These are phyloP conservation scores for Drosophila hamatofila DNA, from an alignment of 2,888 invertebrate genomes.

Conservation along the genomic window DNA sequence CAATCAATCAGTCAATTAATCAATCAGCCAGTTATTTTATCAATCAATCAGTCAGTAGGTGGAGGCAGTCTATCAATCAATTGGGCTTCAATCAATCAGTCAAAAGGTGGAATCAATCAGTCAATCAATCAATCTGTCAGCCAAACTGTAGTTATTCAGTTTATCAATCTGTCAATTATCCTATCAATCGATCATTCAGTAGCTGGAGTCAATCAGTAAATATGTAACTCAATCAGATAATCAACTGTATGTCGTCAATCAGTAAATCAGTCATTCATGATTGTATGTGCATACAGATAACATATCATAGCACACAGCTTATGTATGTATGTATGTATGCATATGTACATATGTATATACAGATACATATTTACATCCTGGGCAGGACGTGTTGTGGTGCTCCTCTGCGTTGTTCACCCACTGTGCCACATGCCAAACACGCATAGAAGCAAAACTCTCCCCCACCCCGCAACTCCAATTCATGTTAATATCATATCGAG, in stretches of 20 bases:
- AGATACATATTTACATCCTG: not conserved
- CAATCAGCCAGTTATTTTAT: no score
- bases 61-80: not conserved
- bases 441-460: not conserved
- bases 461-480: not conserved
- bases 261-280: not conserved
- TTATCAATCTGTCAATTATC: not conserved
- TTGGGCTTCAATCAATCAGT: not conserved
- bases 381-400: not conserved
- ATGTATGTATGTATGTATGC: not conserved
- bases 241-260: not conserved
- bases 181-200: not conserved
- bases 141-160: no score
- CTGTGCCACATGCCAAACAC: not conserved
- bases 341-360: not conserved
- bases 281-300: not conserved
- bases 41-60: not conserved
- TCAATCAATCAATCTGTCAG: not conserved
- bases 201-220: not conserved
- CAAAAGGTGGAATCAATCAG: not conserved
- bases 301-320: not conserved
- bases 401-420: not conserved
- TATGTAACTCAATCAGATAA: not conserved
- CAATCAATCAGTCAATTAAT: not conserved
- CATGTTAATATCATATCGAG: conserved; percentile 18